These are phyloP conservation scores for Polyommatus iphigenia DNA, from an alignment of 2,888 invertebrate species.

Conservation along the genomic window DNA sequence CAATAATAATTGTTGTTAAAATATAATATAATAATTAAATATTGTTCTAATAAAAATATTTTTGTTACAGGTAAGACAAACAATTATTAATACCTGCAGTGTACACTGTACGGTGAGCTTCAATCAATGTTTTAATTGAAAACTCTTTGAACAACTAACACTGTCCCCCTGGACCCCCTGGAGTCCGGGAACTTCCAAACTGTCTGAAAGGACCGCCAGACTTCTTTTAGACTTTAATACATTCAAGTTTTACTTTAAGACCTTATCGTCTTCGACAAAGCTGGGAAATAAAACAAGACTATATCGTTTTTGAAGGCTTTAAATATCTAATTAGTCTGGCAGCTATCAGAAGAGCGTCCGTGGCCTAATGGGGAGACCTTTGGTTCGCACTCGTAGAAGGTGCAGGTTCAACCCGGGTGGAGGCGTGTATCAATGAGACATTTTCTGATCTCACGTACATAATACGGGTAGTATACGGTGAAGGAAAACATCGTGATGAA, in stretches of 20 bases:
- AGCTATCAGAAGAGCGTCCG: neutral
- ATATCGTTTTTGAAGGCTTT: neutral
- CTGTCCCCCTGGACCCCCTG: slow-evolving; percentile 33
- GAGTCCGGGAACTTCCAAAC: slow-evolving; percentile 9
- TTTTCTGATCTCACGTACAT: too few relatives aligned
- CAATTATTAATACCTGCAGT: neutral
- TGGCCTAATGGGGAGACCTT: too few relatives aligned
- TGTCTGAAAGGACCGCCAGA: slow-evolving; percentile 14
- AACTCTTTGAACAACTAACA: slow-evolving; percentile 45
- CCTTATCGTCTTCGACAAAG: slow-evolving; percentile 10
- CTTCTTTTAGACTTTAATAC: slow-evolving; percentile 21
- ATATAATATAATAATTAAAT: too few relatives aligned
- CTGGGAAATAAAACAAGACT: neutral
- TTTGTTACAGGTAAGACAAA: slow-evolving; percentile 38
- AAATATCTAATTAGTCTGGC: too few relatives aligned
- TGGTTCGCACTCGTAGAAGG: too few relatives aligned
- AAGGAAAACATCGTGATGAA: too few relatives aligned
- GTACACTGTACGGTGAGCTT: neutral
- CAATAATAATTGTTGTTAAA: too few relatives aligned
- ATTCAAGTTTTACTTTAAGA: slow-evolving; percentile 22
- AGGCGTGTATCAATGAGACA: too few relatives aligned
- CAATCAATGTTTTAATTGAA: slow-evolving; percentile 39
- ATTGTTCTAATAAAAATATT: neutral
- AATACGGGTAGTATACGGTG: too few relatives aligned
- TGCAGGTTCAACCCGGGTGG: too few relatives aligned